phyloP scores from a whole-genome alignment of 2,888 invertebrate species.

The Scaptomyza tumidula region DNA sequence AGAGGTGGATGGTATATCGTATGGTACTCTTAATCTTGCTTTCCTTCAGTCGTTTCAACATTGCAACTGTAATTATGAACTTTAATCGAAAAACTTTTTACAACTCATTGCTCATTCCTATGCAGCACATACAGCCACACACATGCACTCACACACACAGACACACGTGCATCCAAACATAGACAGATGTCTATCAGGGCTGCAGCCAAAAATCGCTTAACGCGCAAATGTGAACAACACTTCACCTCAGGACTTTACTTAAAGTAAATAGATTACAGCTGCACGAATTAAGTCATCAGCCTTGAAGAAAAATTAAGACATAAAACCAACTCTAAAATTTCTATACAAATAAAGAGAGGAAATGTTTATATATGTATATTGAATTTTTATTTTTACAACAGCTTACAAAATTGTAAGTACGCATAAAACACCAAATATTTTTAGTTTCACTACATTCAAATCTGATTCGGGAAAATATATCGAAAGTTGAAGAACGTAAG shows the following conservation, averaged over 20 bases:
- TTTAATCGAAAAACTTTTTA: conserved; percentile 78
- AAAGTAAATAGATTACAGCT: conserved; percentile 25
- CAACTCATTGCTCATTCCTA: conserved; percentile 73
- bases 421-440: background rate
- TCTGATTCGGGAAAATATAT: background rate
- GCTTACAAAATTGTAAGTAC: background rate
- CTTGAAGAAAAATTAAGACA: background rate
- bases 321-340: background rate
- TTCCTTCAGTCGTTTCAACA: conserved; percentile 31
- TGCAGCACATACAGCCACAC: conserved; percentile 25
- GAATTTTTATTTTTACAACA: background rate
- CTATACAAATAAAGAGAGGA: background rate
- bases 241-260: conserved; percentile 8
- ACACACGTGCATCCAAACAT: conserved; percentile 18
- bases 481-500: conserved; percentile 3
- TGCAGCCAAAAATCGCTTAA: conserved; percentile 42
- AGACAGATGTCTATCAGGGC: conserved; percentile 63
- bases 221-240: conserved; percentile 3
- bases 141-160: conserved; percentile 7
- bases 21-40: conserved; percentile 5
- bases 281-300: background rate
- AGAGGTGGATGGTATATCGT: background rate
- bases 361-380: background rate
- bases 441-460: background rate
- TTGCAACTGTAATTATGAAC: conserved; percentile 77